Percentiles rank a stretch among this genome's conserved stretches.
Conservation (phyloP, 2,113 vertebrate genomes). For the Chamaea fasciata region DNA sequence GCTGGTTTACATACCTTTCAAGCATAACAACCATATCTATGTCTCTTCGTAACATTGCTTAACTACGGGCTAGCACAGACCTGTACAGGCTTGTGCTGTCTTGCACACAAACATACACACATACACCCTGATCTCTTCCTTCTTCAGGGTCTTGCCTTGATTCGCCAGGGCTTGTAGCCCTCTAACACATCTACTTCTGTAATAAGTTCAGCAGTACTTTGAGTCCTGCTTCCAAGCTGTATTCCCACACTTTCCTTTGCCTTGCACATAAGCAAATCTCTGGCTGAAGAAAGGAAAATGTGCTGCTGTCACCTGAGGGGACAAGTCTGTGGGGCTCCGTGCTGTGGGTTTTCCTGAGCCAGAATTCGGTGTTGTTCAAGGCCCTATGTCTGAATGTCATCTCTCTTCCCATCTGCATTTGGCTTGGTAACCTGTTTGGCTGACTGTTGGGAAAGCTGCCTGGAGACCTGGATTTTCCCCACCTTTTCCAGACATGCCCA, state of each 20-base stretch:
- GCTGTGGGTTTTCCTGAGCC: background rate
- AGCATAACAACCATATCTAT: too few relatives aligned
- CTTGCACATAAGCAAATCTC: background rate
- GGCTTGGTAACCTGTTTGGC: background rate
- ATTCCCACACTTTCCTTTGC: background rate
- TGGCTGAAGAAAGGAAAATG: background rate
- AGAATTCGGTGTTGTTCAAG: background rate
- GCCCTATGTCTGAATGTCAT: background rate
- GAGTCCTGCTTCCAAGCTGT: too few relatives aligned
- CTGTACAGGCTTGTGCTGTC: too few relatives aligned
- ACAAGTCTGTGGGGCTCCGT: fast-evolving
- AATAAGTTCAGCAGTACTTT: too few relatives aligned
- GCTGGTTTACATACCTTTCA: too few relatives aligned
- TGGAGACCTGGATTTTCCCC: background rate
- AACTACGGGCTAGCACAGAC: too few relatives aligned
- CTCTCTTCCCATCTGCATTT: background rate
- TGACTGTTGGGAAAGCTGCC: background rate
- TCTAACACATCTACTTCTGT: too few relatives aligned
- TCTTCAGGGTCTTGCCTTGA: too few relatives aligned
- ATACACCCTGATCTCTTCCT: too few relatives aligned
- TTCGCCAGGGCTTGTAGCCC: too few relatives aligned
- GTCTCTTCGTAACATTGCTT: too few relatives aligned
- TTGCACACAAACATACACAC: too few relatives aligned
- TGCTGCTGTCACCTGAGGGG: background rate
- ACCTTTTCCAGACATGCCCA: background rate